A percentile compares a stretch with the other conserved stretches of the same genome.
Conservation (phyloP, 2,113 vertebrate species). For the Nothocercus julius region DNA sequence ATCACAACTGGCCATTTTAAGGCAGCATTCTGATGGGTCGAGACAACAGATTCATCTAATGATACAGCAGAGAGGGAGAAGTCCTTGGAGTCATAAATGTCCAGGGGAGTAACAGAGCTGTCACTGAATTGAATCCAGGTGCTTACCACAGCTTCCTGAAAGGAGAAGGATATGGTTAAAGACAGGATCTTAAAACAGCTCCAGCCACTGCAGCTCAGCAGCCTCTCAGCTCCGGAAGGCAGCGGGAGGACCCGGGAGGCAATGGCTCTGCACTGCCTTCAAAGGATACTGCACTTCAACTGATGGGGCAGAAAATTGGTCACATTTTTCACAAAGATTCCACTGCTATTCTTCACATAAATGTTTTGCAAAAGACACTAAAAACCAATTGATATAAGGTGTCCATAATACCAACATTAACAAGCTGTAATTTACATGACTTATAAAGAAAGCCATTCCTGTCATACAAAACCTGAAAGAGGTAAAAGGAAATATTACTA, state of each 20-base stretch:
- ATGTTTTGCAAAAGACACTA: neutral
- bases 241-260: neutral
- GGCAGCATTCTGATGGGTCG: slow-evolving; percentile 73
- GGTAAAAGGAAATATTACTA: slow-evolving; percentile 32
- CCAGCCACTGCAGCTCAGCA: neutral
- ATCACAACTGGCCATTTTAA: slow-evolving; percentile 84
- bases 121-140: slow-evolving; percentile 98
- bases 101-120: slow-evolving; percentile 88
- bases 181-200: neutral
- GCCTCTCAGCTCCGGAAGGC: neutral
- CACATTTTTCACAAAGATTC: neutral
- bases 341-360: neutral
- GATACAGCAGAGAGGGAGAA: slow-evolving; percentile 89
- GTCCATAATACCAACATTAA: neutral
- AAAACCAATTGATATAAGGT: neutral
- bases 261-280: neutral
- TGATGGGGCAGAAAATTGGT: neutral
- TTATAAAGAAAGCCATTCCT: neutral
- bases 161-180: slow-evolving; percentile 52
- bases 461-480: neutral
- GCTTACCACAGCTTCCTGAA: slow-evolving; percentile 92
- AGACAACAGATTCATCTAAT: slow-evolving; percentile 86
- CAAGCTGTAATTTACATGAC: neutral
- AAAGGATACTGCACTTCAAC: neutral
- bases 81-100: slow-evolving; percentile 89